Conservation (phyloP, 2,888 invertebrate species). For the Theodoxus fluviatilis region DNA sequence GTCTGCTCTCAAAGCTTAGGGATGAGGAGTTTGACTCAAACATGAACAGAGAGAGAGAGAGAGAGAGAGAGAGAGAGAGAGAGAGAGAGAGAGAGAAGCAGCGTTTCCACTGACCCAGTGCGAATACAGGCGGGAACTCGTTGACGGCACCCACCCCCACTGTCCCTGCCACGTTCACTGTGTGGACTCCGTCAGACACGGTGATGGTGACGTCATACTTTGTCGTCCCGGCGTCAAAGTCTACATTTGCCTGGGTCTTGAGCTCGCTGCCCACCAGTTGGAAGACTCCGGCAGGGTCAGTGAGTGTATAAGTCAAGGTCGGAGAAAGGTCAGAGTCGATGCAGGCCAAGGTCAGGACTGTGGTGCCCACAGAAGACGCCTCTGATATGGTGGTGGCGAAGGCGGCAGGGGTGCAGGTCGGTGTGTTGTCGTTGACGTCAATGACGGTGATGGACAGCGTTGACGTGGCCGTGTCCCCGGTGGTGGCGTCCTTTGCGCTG, state of each 20-base stretch:
- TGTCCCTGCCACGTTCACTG: slow-evolving; percentile 31
- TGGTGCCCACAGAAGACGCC: slow-evolving; percentile 28
- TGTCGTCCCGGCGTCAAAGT: slow-evolving; percentile 35
- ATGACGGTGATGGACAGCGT: slow-evolving; percentile 34
- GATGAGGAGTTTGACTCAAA: too few species aligned
- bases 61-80: too few species aligned
- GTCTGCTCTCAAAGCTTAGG: too few species aligned
- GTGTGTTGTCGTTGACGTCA: slow-evolving; percentile 40
- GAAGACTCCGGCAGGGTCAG: slow-evolving; percentile 39
- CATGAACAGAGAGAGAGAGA: too few species aligned
- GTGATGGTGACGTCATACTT: slow-evolving; percentile 34
- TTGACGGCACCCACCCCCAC: slow-evolving; percentile 38
- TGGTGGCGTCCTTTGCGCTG: slow-evolving; percentile 34
- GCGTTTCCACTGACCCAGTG: slow-evolving; percentile 31
- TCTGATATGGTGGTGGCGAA: slow-evolving; percentile 39
- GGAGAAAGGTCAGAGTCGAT: slow-evolving; percentile 31
- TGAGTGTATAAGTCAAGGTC: slow-evolving; percentile 33
- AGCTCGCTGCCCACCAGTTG: slow-evolving; percentile 32
- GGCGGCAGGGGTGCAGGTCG: slow-evolving; percentile 35
- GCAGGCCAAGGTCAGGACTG: slow-evolving; percentile 31
- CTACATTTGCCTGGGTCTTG: slow-evolving; percentile 33
- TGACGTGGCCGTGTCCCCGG: slow-evolving; percentile 35
- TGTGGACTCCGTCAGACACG: slow-evolving; percentile 35
- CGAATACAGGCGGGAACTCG: slow-evolving; percentile 38
- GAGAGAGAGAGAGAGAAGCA: too few species aligned